Evolutionary conservation across 1,140 invertebrate genomes (phyloP), one percentile per base, ranked within the genome.

Genomic region (Schlechtendalia chinensis): DNA sequence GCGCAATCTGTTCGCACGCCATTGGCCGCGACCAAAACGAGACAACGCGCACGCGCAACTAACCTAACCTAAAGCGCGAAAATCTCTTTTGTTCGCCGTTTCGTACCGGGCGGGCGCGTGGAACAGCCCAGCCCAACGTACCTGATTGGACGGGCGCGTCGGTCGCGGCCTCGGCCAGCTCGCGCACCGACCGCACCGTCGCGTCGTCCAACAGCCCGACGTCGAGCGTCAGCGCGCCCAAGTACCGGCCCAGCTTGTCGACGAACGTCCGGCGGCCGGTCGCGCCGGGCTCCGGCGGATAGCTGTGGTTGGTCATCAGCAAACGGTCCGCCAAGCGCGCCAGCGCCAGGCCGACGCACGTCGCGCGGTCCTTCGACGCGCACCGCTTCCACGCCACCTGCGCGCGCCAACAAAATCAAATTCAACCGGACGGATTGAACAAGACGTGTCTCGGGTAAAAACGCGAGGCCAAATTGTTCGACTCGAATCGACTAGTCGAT

Each of bases 271-370:
- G 91, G 45, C 11, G 56, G 58, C 22, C 67, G 19, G 81, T 53
- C 14, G 71, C 50, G 19, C 81, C 75, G 0, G 92, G 92, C 11
- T 93, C 83, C 0, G 94, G 87, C 79, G 88, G 88, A 29, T 90
- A 86, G 39, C 29, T 80, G 50, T 90, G 87, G 65, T 89, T 89
- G 67, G 90, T 88, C 10, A 16, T 11, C 47, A 89, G 91, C 5
- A 94, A 84, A 82, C 90, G 90, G 83, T 94, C 92, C 45, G 94
- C 87, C 83, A 93, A 89, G 1, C 91, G 90, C 16, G 93, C 90
- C n/a, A 93, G 89, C 85, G 93, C 92, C 67, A 94, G 86, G 84
- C 94, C 94, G 17, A 94, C 85, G 83, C 93, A 94, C 45, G 91
- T 92, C 11, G 89, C 87, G 85, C 91, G 93, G 83, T 93, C 93